Evolutionary conservation across 2,888 invertebrate species (phyloP), one percentile per base, ranked within the genome.

Genomic region (Tanypteryx hageni): DNA sequence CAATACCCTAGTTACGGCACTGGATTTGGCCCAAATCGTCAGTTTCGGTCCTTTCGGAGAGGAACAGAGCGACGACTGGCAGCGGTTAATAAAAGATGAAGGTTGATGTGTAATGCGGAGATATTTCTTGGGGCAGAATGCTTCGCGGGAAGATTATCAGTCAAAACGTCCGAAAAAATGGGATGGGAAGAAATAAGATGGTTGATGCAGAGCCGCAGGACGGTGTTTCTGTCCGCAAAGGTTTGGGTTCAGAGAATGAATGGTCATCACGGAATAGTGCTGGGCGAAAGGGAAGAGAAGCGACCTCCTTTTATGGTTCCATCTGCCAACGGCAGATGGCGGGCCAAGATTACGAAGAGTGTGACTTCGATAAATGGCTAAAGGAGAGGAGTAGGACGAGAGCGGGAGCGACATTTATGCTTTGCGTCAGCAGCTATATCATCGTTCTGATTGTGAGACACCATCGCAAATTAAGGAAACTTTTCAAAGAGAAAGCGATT

Each of bases 61-160:
- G 68, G 27, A 7, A 27, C 22, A 44, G 76, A 76, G 76, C 13
- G 76, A 76, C 76, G 68, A 68, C 10, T 89, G 27, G 11, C 44
- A 14, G 64, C 16, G 64, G 31, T 68, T 89, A 64, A 89, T 68
- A 89, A 64, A 89, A 89, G 89, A 89, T 89, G 89, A 89, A 89
- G 68, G 44, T 44, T 64, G 89, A 89, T 89, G 64, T 31, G 44
- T 89, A 44, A n/a, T 89, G 64, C 64, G 44, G 18, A 44, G 89
- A 56, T 44, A 68, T 64, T 89, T 68, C 64, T 68, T n/a, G 44
- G 10, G 89, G 61, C 64, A 64, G 68, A 68, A 89, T 56, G 22
- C 56, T 89, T 16, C 44, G 18, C n/a, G 68, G 68, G 10, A 68
- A 89, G 10, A 64, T 44, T 44, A 64, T 68, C 89, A 56, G 61